Evolutionary conservation across 2,113 vertebrate genomes (phyloP).

Genomic region (Zosterops lateralis): DNA sequence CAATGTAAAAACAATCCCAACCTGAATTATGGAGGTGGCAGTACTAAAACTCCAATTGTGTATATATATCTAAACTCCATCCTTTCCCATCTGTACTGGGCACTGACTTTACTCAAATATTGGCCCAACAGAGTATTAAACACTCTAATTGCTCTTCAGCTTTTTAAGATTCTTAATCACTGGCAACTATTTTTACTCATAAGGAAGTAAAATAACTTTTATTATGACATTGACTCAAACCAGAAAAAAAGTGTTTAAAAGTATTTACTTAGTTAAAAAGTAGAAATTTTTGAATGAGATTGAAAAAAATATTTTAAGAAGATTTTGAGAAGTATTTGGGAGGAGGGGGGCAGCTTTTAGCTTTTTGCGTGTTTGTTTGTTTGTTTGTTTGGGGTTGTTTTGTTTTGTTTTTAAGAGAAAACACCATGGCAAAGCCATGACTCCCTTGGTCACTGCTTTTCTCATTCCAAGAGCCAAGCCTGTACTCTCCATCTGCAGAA

Average conservation of each 20-base stretch:
- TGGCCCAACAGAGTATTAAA: background rate
- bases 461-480: background rate
- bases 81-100: background rate
- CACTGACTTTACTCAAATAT: background rate
- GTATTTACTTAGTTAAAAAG: background rate
- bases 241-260: background rate
- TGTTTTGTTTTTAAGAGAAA: background rate
- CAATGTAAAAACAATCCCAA: background rate
- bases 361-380: background rate
- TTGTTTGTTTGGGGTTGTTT: background rate
- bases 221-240: background rate
- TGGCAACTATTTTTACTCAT: background rate
- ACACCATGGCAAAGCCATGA: background rate
- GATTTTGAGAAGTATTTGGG: background rate
- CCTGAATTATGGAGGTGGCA: background rate
- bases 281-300: background rate
- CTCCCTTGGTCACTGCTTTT: background rate
- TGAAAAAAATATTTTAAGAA: background rate
- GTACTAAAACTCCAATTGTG: background rate
- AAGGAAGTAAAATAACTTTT: background rate
- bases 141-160: background rate
- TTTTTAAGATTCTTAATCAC: background rate
- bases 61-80: background rate
- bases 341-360: rapidly evolving
- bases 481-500: background rate